Conservation (phyloP, 1,140 invertebrate genomes). For the Monomorium pharaonis region DNA sequence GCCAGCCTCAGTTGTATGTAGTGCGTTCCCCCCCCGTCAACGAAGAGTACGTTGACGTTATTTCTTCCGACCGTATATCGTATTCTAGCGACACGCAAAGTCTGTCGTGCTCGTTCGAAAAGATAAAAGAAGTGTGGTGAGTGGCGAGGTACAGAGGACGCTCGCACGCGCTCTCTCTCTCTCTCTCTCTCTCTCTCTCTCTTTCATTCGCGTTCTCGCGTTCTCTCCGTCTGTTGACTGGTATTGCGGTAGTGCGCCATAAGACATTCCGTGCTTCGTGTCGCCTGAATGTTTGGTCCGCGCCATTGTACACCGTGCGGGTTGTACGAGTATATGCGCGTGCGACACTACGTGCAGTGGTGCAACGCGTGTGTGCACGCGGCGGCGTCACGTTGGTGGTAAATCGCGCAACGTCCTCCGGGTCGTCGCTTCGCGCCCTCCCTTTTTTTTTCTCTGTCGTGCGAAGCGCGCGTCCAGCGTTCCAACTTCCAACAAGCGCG, state of each 20-base stretch:
- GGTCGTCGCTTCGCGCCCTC: background rate
- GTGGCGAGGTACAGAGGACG: background rate
- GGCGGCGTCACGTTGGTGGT: background rate
- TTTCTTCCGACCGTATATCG: background rate
- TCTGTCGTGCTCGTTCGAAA: background rate
- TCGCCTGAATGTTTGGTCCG: background rate
- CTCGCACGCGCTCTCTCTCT: background rate
- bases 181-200: background rate
- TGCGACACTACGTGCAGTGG: background rate
- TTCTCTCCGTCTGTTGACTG: background rate
- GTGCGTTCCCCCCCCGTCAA: slow-evolving; percentile 76
- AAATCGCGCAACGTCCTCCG: background rate
- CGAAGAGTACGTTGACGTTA: slow-evolving; percentile 63
- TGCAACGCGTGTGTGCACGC: background rate
- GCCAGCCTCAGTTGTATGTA: slow-evolving; percentile 72
- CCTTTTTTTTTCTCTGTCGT: background rate
- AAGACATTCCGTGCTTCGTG: background rate
- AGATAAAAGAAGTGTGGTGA: background rate
- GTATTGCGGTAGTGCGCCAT: background rate
- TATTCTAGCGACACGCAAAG: background rate
- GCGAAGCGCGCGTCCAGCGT: background rate
- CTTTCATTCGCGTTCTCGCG: background rate
- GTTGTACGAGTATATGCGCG: background rate
- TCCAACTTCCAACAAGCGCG: slow-evolving; percentile 38
- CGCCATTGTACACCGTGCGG: slow-evolving; percentile 17